Conservation (phyloP, 2,797 vertebrate species). For the Gymnocypris eckloni region DNA sequence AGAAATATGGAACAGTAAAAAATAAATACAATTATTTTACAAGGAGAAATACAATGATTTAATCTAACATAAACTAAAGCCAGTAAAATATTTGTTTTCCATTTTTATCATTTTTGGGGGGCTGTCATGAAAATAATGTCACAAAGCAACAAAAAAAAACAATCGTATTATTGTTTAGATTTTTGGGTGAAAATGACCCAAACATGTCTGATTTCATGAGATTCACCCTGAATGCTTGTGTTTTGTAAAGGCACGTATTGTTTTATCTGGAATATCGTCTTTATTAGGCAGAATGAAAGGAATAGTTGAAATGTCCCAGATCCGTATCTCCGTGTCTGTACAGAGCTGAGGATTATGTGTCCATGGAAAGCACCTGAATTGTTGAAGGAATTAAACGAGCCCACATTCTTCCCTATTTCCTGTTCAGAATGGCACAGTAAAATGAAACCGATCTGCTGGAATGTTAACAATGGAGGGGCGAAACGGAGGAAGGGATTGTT, state of each 20-base stretch:
- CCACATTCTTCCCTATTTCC: slow-evolving; percentile 35
- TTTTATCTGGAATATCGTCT: not conserved
- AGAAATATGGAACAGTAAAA: not conserved
- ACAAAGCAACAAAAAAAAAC: not conserved
- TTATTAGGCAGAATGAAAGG: not conserved
- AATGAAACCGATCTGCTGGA: slow-evolving; percentile 37
- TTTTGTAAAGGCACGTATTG: not conserved
- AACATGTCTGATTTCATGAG: not conserved
- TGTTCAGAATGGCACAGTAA: slow-evolving; percentile 29
- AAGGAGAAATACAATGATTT: not conserved
- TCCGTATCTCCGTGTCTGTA: slow-evolving; percentile 1
- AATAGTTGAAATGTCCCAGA: slow-evolving; percentile 35
- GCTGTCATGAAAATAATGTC: not conserved
- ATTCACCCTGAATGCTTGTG: not conserved
- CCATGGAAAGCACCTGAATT: slow-evolving; percentile 35
- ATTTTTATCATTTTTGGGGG: not conserved
- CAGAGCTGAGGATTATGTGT: slow-evolving; percentile 14
- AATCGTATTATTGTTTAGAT: not conserved
- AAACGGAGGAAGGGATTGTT: not conserved
- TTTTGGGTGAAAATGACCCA: not conserved
- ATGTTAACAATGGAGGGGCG: slow-evolving; percentile 9
- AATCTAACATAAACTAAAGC: not conserved
- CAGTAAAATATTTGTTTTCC: too few species aligned
- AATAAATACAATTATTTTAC: not conserved
- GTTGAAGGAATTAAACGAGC: slow-evolving; percentile 20